Evolutionary conservation across 2,888 invertebrate genomes (phyloP).

Genomic region (Hirtodrosophila histrioides): DNA sequence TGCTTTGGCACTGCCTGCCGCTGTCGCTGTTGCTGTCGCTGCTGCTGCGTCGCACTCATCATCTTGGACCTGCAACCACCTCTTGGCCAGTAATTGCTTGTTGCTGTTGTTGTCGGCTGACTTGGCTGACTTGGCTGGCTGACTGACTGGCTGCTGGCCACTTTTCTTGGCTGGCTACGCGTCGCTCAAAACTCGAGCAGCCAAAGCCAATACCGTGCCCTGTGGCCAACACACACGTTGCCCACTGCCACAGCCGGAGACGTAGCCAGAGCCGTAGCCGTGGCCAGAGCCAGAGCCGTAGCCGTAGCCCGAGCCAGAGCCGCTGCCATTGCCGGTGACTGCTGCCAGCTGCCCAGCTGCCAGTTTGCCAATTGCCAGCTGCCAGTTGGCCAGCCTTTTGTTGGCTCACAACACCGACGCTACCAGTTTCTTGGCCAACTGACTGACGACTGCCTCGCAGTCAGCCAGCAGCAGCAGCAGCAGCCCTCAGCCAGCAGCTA

Average conservation of each 20-base stretch:
- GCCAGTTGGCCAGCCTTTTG: slow-evolving; percentile 63
- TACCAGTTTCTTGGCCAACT: slow-evolving; percentile 83
- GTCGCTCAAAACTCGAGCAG: slow-evolving; percentile 70
- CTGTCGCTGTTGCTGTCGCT: slow-evolving; percentile 1
- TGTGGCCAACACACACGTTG: slow-evolving; percentile 1
- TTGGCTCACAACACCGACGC: slow-evolving; percentile 79
- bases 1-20: slow-evolving; percentile 37
- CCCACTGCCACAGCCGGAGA: too few species aligned
- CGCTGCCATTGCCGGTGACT: slow-evolving; percentile 49
- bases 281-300: too few species aligned
- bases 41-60: slow-evolving; percentile 36
- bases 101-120: slow-evolving; percentile 63
- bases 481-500: slow-evolving; percentile 73
- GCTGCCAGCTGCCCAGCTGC: slow-evolving; percentile 64
- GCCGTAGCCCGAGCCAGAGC: too few species aligned
- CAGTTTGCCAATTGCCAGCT: slow-evolving; percentile 65
- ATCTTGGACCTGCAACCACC: slow-evolving; percentile 68
- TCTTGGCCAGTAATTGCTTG: slow-evolving; percentile 59
- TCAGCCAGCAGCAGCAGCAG: slow-evolving; percentile 76
- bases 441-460: slow-evolving; percentile 82
- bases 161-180: slow-evolving; percentile 79
- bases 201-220: slow-evolving; percentile 37
- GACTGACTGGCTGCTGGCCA: slow-evolving; percentile 74
- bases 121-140: slow-evolving; percentile 56
- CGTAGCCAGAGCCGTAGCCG: too few species aligned